Conservation (phyloP, 2,888 invertebrate species). For the Oxyteleia sp. region DNA sequence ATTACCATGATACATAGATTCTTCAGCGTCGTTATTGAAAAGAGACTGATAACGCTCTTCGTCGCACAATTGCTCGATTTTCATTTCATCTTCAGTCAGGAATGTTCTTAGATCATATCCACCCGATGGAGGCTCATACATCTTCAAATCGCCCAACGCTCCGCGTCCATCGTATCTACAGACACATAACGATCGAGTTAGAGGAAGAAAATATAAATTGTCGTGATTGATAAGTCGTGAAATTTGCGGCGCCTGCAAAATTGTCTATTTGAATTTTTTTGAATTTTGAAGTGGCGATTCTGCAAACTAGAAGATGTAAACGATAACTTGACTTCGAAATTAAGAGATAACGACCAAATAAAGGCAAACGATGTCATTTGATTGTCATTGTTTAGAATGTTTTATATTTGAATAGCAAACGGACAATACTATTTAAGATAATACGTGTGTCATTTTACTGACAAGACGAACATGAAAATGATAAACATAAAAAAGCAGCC, state of each 20-base stretch:
- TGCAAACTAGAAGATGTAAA: conserved; percentile 78
- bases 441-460: conserved; percentile 67
- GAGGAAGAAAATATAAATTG: conserved; percentile 69
- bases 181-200: conserved; percentile 82
- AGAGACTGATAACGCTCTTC: conserved; percentile 97
- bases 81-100: conserved; percentile 91
- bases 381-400: conserved; percentile 2
- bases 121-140: conserved; percentile 93
- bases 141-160: conserved; percentile 94
- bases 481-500: conserved; percentile 59
- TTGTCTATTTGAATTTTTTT: too few relatives aligned
- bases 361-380: conserved; percentile 57
- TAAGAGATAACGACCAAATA: conserved; percentile 11
- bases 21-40: conserved; percentile 95
- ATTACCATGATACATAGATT: conserved; percentile 96
- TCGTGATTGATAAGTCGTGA: conserved; percentile 49
- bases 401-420: not conserved
- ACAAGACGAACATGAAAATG: conserved; percentile 41
- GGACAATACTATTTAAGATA: conserved; percentile 72
- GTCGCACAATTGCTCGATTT: conserved; percentile 97
- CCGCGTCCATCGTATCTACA: conserved; percentile 98
- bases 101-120: conserved; percentile 90
- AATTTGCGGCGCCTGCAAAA: conserved; percentile 79
- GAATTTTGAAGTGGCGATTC: conserved; percentile 77
- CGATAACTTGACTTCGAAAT: conserved; percentile 3